Percentiles rank a stretch among this genome's conserved stretches.
Evolutionary conservation across 2,113 vertebrate species (phyloP).

Genomic region (Vanacampus margaritifer): DNA sequence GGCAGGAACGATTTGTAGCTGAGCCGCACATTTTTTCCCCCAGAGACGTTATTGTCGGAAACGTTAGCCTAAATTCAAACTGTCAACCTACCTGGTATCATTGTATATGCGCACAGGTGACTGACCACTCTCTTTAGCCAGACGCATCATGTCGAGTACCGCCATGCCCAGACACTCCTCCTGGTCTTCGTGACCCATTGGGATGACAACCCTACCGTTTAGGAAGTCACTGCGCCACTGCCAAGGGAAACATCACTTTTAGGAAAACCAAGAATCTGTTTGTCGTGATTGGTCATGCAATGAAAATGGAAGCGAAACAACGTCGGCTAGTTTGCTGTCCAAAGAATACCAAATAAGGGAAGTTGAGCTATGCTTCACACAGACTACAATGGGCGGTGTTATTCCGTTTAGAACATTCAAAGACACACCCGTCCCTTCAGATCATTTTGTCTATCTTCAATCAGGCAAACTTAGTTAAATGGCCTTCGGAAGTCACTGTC

Average conservation of each 20-base stretch:
- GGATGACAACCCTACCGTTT: constrained; percentile 78
- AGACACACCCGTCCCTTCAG: too few species aligned
- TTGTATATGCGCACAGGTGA: constrained; percentile 87
- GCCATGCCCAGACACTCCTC: constrained; percentile 98
- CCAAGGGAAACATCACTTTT: not conserved
- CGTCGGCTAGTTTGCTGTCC: not conserved
- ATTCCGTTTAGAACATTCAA: too few species aligned
- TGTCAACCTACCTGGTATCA: constrained; percentile 76
- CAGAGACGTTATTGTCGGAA: not conserved
- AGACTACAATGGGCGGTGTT: too few species aligned
- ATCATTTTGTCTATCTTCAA: too few species aligned
- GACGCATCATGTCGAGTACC: constrained; percentile 95
- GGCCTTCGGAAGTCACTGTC: too few species aligned
- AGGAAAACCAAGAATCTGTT: not conserved
- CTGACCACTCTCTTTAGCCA: constrained; percentile 86
- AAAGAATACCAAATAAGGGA: not conserved
- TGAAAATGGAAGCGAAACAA: not conserved
- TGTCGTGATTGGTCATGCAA: not conserved
- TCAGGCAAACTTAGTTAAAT: too few species aligned
- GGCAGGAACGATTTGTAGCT: constrained; percentile 97
- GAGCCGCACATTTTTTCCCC: not conserved
- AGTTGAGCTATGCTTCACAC: not conserved
- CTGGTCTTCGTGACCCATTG: constrained; percentile 87
- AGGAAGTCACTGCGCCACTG: constrained; percentile 94
- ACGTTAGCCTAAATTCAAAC: not conserved